phyloP scores from a whole-genome alignment of 2,113 vertebrate genomes.

The Nibea albiflora region DNA sequence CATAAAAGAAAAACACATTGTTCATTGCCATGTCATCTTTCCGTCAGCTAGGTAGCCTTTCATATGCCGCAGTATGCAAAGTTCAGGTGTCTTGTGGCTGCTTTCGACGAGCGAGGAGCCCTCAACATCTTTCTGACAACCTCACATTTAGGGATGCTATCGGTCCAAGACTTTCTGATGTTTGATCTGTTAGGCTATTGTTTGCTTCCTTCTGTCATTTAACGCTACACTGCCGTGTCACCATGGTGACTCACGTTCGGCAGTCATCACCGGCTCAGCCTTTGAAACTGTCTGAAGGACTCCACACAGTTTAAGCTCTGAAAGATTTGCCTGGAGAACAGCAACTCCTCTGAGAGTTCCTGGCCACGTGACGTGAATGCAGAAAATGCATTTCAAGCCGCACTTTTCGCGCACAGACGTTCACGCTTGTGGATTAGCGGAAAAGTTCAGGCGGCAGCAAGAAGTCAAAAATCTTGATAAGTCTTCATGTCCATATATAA shows the following conservation, averaged over 20 bases:
- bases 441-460: constrained; percentile 3
- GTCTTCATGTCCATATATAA: constrained; percentile 32
- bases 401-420: not conserved
- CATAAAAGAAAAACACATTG: not conserved
- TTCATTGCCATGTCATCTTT: constrained; percentile 29
- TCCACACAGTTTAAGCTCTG: not conserved
- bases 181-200: constrained; percentile 3
- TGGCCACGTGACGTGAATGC: not conserved
- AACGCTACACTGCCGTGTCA: not conserved
- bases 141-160: constrained; percentile 12
- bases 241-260: not conserved
- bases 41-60: constrained; percentile 18
- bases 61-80: not conserved
- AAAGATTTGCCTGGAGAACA: not conserved
- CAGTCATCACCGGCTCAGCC: not conserved
- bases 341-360: not conserved
- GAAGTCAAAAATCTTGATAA: constrained; percentile 11
- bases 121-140: not conserved
- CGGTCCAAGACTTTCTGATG: not conserved
- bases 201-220: not conserved
- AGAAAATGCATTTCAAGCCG: not conserved
- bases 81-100: constrained; percentile 4
- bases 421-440: not conserved
- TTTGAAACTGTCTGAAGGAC: not conserved
- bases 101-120: constrained; percentile 19